A percentile compares a stretch with the other conserved stretches of the same genome.
Conservation (phyloP, 1,140 invertebrate species). For the Hestina assimilis region DNA sequence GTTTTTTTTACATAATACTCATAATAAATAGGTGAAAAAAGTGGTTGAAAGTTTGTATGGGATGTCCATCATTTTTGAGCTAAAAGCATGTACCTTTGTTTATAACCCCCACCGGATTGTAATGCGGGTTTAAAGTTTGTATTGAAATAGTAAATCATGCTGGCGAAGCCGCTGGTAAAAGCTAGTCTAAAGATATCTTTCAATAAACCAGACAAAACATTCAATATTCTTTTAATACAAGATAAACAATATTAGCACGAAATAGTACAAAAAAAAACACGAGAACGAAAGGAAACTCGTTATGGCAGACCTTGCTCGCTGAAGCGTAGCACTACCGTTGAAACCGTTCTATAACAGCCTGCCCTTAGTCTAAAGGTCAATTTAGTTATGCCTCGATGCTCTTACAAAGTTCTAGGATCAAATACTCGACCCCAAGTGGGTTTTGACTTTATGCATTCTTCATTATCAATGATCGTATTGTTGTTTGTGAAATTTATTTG, state of each 20-base stretch:
- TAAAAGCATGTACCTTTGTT: too few species aligned
- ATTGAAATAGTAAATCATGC: too few species aligned
- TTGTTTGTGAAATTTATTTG: not conserved
- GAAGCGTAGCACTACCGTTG: slow-evolving; percentile 26
- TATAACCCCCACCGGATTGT: too few species aligned
- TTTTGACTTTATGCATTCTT: slow-evolving; percentile 6
- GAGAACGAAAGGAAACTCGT: slow-evolving; percentile 22
- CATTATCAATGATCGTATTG: not conserved
- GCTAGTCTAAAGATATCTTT: not conserved
- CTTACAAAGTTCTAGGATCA: slow-evolving; percentile 19
- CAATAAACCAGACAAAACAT: too few species aligned
- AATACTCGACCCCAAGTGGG: slow-evolving; percentile 13
- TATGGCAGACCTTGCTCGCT: slow-evolving; percentile 21
- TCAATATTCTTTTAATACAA: not conserved
- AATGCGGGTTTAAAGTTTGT: too few species aligned
- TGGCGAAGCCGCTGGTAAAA: too few species aligned
- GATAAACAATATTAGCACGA: slow-evolving; percentile 8
- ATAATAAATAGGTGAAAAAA: too few species aligned
- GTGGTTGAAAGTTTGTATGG: too few species aligned
- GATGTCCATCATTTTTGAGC: too few species aligned
- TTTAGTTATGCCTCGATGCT: slow-evolving; percentile 23
- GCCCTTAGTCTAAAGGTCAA: slow-evolving; percentile 28
- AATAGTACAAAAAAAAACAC: not conserved
- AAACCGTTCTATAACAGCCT: slow-evolving; percentile 7
- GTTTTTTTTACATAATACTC: too few species aligned